These are phyloP conservation scores for Micromys minutus DNA, from an alignment of 2,113 vertebrate genomes.

Conservation along the genomic window DNA sequence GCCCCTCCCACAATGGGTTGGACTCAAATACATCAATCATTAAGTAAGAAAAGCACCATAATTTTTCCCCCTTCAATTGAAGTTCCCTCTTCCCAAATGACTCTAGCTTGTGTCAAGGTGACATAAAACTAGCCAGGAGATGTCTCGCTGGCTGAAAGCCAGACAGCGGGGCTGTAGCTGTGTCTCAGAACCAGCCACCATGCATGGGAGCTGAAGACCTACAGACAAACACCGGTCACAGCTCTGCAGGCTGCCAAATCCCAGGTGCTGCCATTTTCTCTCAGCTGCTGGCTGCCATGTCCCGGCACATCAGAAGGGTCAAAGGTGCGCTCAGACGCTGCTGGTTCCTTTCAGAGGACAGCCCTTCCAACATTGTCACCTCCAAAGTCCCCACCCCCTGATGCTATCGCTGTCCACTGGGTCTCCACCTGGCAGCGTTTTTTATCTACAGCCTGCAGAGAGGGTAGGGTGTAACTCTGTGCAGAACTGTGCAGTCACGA, in stretches of 20 bases:
- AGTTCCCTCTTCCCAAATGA: neutral
- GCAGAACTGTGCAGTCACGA: too few relatives aligned
- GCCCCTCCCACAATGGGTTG: neutral
- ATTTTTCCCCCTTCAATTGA: neutral
- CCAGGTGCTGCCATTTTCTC: neutral
- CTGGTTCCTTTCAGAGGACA: neutral
- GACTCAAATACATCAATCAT: neutral
- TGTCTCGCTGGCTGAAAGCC: neutral
- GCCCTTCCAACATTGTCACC: neutral
- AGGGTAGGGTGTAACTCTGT: neutral
- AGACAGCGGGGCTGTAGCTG: too few relatives aligned
- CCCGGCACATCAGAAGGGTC: neutral
- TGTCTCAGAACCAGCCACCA: neutral
- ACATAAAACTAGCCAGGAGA: neutral
- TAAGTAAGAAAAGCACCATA: neutral
- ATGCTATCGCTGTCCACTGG: neutral
- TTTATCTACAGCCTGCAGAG: neutral
- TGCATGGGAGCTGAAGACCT: neutral
- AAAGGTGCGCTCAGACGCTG: neutral
- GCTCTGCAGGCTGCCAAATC: neutral
- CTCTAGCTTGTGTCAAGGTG: neutral
- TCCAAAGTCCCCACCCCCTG: neutral
- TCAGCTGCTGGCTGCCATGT: neutral
- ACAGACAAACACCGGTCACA: neutral
- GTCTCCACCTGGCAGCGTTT: neutral